phyloP scores from a whole-genome alignment of 2,113 vertebrate genomes.

The Pluvialis apricaria region DNA sequence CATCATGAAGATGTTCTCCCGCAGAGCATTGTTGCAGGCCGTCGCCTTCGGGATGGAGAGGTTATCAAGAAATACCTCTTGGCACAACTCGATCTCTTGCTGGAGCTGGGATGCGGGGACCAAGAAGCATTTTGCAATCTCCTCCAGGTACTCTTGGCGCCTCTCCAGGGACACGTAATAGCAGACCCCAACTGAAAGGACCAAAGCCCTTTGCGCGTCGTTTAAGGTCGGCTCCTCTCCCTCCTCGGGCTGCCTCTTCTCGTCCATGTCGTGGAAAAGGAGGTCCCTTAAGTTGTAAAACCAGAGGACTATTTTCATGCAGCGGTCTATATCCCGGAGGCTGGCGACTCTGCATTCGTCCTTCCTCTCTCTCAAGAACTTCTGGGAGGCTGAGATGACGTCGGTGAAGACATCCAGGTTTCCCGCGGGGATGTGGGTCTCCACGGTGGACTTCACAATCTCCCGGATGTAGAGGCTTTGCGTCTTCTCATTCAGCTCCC shows the following conservation, averaged over 20 bases:
- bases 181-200: constrained; percentile 74
- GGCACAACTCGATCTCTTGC: constrained; percentile 66
- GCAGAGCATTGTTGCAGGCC: constrained; percentile 76
- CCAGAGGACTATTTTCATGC: constrained; percentile 76
- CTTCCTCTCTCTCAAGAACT: constrained; percentile 67
- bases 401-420: constrained; percentile 51
- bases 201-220: constrained; percentile 64
- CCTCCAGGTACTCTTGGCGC: constrained; percentile 60
- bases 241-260: background rate
- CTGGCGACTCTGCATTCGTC: constrained; percentile 81
- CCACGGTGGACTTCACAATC: constrained; percentile 70
- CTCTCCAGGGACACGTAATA: constrained; percentile 74
- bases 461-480: constrained; percentile 76
- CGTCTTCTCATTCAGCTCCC: constrained; percentile 73
- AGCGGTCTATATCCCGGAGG: constrained; percentile 79
- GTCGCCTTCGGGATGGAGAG: constrained; percentile 68
- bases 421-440: background rate
- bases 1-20: constrained; percentile 82
- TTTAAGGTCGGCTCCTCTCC: background rate
- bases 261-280: background rate
- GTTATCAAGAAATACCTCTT: constrained; percentile 72
- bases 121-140: constrained; percentile 61
- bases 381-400: constrained; percentile 73
- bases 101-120: background rate
- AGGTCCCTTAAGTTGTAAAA: constrained; percentile 65